Base-by-base conservation (phyloP, 2,888 invertebrate species). In the Busseola fusca region DNA sequence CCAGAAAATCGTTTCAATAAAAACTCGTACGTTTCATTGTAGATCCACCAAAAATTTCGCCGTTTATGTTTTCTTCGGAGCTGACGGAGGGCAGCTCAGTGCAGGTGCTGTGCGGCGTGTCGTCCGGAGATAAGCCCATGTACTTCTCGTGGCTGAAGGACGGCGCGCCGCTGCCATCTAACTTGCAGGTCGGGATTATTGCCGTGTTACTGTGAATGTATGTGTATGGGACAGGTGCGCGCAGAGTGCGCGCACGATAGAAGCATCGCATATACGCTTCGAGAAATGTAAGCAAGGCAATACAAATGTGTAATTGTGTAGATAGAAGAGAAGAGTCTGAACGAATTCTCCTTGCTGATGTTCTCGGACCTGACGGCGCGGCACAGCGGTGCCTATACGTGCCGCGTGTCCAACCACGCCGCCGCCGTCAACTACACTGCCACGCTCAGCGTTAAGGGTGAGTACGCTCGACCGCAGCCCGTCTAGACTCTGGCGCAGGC, bases 31-130 rank as follows among this genome's bases (percentile, higher is more conserved):
- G 27, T 63, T 66, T 72, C 25, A 25, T 69, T 50, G 2, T 69
- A 97, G 97, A 96, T 94, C 98, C 98, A 5, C 98, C 98, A n/a
- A 97, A 98, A 86, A 97, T 98, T 89, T 98, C 98, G 83, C 97
- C 98, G 48, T 98, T 98, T 92, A 97, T 96, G 68, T 98, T 98
- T 90, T 98, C 98, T 0, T 96, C 97, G 85, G 98, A 97, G 89
- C 96, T 98, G 69, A 97, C 97, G 89, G 97, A 98, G 93, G 97
- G 98, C 83, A 97, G 98, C 89, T 95, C 98, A 67, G 97, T 97
- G 80, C 97, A 98, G 91, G 97, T 98, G 71, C 97, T 98, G 16
- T 98, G 98, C 90, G 97, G 97, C 64, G 97, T 98, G 72, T 97
- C 97, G 69, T 96, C 97, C 18, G 97, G 97, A 34, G 97, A 97